Conservation (phyloP, 2,888 invertebrate species). For the Alsophila aescularia region DNA sequence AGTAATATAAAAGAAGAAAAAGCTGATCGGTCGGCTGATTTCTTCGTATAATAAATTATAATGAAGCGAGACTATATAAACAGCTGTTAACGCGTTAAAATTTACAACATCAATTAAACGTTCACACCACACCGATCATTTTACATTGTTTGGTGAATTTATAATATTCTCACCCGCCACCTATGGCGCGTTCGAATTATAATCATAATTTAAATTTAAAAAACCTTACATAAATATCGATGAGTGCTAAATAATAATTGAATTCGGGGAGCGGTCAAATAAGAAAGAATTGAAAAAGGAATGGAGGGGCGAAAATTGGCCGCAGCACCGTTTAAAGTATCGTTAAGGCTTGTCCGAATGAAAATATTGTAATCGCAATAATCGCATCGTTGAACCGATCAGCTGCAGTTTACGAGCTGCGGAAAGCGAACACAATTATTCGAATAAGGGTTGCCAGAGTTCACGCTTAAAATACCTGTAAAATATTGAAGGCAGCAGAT, state of each 20-base stretch:
- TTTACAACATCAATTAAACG: constrained; percentile 67
- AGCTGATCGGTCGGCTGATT: no score
- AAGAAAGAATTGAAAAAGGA: constrained; percentile 48
- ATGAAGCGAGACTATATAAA: not conserved
- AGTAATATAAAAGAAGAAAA: not conserved
- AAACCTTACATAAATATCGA: constrained; percentile 70
- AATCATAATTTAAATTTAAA: constrained; percentile 74
- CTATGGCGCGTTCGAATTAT: constrained; percentile 68
- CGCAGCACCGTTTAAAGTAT: constrained; percentile 77
- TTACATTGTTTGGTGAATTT: constrained; percentile 67
- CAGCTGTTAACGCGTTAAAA: constrained; percentile 33
- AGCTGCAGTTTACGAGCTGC: constrained; percentile 69
- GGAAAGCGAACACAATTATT: constrained; percentile 63
- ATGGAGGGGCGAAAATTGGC: constrained; percentile 77
- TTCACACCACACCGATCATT: constrained; percentile 60
- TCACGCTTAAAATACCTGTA: not conserved
- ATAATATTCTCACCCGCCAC: constrained; percentile 66
- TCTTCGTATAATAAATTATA: no score
- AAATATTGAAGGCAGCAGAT: not conserved
- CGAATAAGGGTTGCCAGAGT: constrained; percentile 7
- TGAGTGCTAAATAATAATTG: constrained; percentile 83
- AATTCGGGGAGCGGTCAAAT: constrained; percentile 79
- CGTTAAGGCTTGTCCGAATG: constrained; percentile 74
- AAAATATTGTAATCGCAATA: constrained; percentile 79
- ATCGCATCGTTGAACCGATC: constrained; percentile 55